These are phyloP conservation scores for Pyrrhia umbra DNA, from an alignment of 2,888 invertebrate species.

Conservation along the genomic window DNA sequence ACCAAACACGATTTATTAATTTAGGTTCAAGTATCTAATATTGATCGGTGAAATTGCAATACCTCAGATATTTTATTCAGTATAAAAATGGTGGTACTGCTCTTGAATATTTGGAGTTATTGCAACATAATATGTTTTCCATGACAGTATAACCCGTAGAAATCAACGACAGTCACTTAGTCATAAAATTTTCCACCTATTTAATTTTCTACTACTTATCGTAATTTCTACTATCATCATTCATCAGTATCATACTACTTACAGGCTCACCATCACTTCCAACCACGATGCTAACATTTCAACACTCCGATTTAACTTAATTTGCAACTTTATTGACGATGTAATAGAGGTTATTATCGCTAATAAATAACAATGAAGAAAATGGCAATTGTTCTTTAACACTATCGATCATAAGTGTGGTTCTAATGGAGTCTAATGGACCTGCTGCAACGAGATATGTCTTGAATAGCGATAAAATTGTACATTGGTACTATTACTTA, in stretches of 20 bases:
- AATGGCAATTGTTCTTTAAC: constrained; percentile 60
- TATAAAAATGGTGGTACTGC: too few relatives aligned
- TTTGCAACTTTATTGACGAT: constrained; percentile 39
- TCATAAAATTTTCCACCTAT: not conserved
- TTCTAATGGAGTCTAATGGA: constrained; percentile 63
- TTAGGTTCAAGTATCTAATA: too few relatives aligned
- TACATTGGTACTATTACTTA: constrained; percentile 35
- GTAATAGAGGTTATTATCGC: constrained; percentile 48
- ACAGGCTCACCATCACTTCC: constrained; percentile 20
- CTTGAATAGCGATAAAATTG: constrained; percentile 31
- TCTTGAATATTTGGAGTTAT: too few relatives aligned
- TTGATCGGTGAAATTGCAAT: too few relatives aligned
- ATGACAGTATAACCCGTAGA: not conserved
- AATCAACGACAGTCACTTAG: not conserved
- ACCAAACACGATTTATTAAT: too few relatives aligned
- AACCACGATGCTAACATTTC: constrained; percentile 33
- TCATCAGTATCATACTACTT: constrained; percentile 23
- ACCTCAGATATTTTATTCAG: too few relatives aligned
- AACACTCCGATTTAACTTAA: constrained; percentile 40
- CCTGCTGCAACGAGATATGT: constrained; percentile 37
- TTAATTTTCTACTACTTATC: constrained; percentile 10
- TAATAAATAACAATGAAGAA: constrained; percentile 57
- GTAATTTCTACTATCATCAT: constrained; percentile 19
- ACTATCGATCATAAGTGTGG: constrained; percentile 62
- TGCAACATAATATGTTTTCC: not conserved